Evolutionary conservation across 2,888 invertebrate species (phyloP).

Genomic region (Trachelus iudaicus): DNA sequence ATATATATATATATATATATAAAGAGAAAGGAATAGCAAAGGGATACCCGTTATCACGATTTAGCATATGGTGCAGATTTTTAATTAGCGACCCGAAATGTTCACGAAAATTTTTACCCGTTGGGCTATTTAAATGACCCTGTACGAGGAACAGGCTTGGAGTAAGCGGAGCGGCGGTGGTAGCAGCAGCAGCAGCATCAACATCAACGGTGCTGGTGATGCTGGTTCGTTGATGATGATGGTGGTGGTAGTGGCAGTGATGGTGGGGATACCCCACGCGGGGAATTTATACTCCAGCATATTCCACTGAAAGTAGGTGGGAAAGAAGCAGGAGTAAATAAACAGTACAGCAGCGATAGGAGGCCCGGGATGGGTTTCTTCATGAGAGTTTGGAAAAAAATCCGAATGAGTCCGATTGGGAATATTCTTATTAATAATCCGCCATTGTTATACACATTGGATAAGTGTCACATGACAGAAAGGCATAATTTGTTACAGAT

Average conservation of each 20-base stretch:
- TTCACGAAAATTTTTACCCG: not conserved
- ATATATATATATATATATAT: not conserved
- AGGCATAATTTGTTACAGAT: not conserved
- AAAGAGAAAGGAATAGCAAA: not conserved
- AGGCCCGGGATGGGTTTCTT: not conserved
- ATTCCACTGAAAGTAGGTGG: conserved; percentile 18
- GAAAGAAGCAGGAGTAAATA: conserved; percentile 13
- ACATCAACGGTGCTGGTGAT: not conserved
- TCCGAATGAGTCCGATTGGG: not conserved
- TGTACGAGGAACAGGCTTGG: not conserved
- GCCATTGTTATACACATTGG: not conserved
- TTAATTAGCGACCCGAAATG: not conserved
- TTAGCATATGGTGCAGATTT: conserved; percentile 33
- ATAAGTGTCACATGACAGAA: not conserved
- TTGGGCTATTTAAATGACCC: not conserved
- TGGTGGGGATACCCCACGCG: conserved; percentile 4
- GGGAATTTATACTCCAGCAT: conserved; percentile 21
- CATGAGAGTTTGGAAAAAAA: conserved; percentile 8
- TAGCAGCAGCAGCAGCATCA: not conserved
- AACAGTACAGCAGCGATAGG: conserved; percentile 7
- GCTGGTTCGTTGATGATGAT: not conserved
- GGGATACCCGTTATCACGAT: conserved; percentile 37
- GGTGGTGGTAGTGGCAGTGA: not conserved
- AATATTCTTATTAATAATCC: not conserved
- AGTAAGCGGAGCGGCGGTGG: not conserved